Conservation (phyloP, 2,888 invertebrate species). For the Drosophila subquinaria region DNA sequence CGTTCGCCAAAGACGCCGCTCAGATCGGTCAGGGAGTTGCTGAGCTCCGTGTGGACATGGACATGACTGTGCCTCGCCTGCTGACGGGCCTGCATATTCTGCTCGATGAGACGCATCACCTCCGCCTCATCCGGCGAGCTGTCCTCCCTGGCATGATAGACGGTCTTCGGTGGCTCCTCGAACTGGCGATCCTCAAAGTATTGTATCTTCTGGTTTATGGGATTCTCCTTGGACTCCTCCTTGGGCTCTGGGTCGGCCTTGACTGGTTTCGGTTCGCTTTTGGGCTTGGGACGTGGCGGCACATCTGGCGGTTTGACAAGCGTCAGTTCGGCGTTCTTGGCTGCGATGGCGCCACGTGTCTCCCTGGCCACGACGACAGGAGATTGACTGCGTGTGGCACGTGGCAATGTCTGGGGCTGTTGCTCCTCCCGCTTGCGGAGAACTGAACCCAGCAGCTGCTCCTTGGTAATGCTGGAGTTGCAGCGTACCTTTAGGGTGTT, state of each 20-base stretch:
- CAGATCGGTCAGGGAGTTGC: slow-evolving; percentile 87
- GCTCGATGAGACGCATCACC: slow-evolving; percentile 86
- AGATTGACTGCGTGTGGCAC: slow-evolving; percentile 79
- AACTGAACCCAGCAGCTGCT: slow-evolving; percentile 84
- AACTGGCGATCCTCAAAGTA: slow-evolving; percentile 91
- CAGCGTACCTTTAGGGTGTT: slow-evolving; percentile 87
- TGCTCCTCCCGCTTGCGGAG: slow-evolving; percentile 84
- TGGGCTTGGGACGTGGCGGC: slow-evolving; percentile 59
- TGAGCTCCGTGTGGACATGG: slow-evolving; percentile 81
- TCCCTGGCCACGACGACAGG: slow-evolving; percentile 87
- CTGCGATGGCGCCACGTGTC: slow-evolving; percentile 88
- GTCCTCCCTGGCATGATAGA: slow-evolving; percentile 87
- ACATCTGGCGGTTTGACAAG: slow-evolving; percentile 80
- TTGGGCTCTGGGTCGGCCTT: slow-evolving; percentile 17
- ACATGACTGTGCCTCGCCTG: slow-evolving; percentile 40
- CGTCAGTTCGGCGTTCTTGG: slow-evolving; percentile 86
- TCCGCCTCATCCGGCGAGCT: slow-evolving; percentile 86
- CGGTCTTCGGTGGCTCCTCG: slow-evolving; percentile 86
- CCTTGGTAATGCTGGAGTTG: slow-evolving; percentile 87
- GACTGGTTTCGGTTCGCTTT: slow-evolving; percentile 19
- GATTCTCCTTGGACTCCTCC: slow-evolving; percentile 84
- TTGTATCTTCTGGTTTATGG: slow-evolving; percentile 89
- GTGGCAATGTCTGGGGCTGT: slow-evolving; percentile 87
- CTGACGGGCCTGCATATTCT: slow-evolving; percentile 82
- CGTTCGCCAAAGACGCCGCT: slow-evolving; percentile 94